Percentiles rank a stretch among this genome's conserved stretches.
These are phyloP conservation scores for Eupithecia vulgata DNA, from an alignment of 2,888 invertebrate genomes.

Conservation along the genomic window DNA sequence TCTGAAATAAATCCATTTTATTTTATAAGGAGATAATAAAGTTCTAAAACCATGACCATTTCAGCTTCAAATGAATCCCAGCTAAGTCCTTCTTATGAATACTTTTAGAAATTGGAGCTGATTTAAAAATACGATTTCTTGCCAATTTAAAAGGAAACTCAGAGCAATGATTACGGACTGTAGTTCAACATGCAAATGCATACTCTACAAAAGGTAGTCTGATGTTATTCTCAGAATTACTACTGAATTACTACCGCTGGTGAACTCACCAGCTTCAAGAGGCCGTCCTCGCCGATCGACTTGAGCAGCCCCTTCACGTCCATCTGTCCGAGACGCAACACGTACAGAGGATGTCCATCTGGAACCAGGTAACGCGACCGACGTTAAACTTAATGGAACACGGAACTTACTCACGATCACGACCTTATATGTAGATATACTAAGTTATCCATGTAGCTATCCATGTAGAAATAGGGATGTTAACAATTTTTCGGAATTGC, in stretches of 20 bases:
- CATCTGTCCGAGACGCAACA: slow-evolving; percentile 95
- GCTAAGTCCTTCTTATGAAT: too few relatives aligned
- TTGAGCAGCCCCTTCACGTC: slow-evolving; percentile 97
- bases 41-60: too few relatives aligned
- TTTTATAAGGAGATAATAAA: too few relatives aligned
- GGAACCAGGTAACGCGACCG: slow-evolving; percentile 41
- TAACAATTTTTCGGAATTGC: too few relatives aligned
- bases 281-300: slow-evolving; percentile 95
- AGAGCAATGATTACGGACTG: neutral
- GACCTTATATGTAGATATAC: too few relatives aligned
- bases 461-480: too few relatives aligned
- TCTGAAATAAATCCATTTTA: too few relatives aligned
- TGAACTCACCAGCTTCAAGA: slow-evolving; percentile 91
- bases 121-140: neutral
- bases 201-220: neutral
- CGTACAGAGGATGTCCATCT: slow-evolving; percentile 95
- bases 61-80: too few relatives aligned
- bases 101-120: neutral
- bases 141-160: neutral
- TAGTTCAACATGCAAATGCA: neutral
- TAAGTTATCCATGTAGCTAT: too few relatives aligned
- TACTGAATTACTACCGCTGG: neutral
- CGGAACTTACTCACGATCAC: neutral
- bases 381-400: neutral
- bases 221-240: neutral